phyloP scores from a whole-genome alignment of 2,888 invertebrate genomes.

The Penaeus monodon region DNA sequence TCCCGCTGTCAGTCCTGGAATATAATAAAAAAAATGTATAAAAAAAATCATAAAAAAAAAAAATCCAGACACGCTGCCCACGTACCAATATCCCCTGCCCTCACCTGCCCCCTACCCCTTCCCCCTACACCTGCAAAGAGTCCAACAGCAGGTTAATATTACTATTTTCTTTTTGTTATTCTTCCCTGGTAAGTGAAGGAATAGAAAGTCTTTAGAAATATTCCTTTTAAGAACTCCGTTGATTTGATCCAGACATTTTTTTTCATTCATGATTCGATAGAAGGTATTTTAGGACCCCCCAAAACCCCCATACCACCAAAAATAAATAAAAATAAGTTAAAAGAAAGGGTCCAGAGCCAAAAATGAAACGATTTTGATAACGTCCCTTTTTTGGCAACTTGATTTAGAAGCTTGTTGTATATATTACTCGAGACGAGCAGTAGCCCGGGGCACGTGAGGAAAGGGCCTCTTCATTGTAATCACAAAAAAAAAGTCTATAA shows the following conservation, averaged over 20 bases:
- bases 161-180: background rate
- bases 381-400: background rate
- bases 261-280: too few relatives aligned
- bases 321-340: too few relatives aligned
- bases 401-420: background rate
- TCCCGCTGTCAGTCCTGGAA: conserved; percentile 37
- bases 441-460: conserved; percentile 22
- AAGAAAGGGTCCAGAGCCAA: too few relatives aligned
- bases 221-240: too few relatives aligned
- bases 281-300: too few relatives aligned
- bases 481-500: conserved; percentile 20
- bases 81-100: conserved; percentile 15
- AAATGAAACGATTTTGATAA: background rate
- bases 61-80: conserved; percentile 1
- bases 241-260: too few relatives aligned
- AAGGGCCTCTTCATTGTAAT: conserved; percentile 33
- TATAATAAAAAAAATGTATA: background rate
- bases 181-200: background rate
- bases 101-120: conserved; percentile 20
- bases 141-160: background rate
- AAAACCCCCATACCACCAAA: too few relatives aligned
- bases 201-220: too few relatives aligned
- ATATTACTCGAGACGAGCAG: background rate
- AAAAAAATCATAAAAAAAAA: background rate
- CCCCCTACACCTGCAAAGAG: background rate